These are phyloP conservation scores for Pipistrellus pygmaeus DNA, from an alignment of 2,797 vertebrate genomes.

Conservation along the genomic window DNA sequence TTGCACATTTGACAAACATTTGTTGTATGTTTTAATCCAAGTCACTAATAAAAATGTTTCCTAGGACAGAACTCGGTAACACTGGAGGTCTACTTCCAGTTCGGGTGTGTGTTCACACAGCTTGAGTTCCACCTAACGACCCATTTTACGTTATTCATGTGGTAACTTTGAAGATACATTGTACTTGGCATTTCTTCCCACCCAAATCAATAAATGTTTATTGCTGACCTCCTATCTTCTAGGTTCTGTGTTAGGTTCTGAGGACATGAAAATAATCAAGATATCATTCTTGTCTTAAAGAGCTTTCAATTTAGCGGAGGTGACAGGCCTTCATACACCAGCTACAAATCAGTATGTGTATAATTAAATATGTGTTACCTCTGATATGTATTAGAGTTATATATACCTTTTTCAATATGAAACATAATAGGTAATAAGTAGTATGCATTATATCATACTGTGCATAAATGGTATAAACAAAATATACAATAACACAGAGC, in stretches of 20 bases:
- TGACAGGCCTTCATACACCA: not conserved
- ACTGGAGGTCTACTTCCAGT: not conserved
- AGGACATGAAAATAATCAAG: constrained; percentile 9
- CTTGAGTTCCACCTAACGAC: constrained; percentile 53
- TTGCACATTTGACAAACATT: constrained; percentile 23
- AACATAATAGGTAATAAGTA: not conserved
- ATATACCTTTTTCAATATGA: not conserved
- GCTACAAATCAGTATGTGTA: not conserved
- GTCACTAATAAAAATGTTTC: constrained; percentile 43
- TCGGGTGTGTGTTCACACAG: constrained; percentile 15
- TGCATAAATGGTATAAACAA: not conserved
- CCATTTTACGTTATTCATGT: constrained; percentile 58
- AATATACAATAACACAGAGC: not conserved
- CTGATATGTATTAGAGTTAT: not conserved
- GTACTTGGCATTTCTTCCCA: constrained; percentile 28
- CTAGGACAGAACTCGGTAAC: not conserved
- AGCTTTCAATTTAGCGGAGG: not conserved
- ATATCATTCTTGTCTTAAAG: not conserved
- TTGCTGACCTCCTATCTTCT: not conserved
- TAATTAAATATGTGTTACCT: not conserved
- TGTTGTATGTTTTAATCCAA: constrained; percentile 44
- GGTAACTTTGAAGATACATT: constrained; percentile 28
- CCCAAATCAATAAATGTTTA: constrained; percentile 34
- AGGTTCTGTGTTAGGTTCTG: not conserved
- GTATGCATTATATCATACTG: not conserved